These are phyloP conservation scores for Ephestia elutella DNA, from an alignment of 1,140 invertebrate genomes.

Conservation along the genomic window DNA sequence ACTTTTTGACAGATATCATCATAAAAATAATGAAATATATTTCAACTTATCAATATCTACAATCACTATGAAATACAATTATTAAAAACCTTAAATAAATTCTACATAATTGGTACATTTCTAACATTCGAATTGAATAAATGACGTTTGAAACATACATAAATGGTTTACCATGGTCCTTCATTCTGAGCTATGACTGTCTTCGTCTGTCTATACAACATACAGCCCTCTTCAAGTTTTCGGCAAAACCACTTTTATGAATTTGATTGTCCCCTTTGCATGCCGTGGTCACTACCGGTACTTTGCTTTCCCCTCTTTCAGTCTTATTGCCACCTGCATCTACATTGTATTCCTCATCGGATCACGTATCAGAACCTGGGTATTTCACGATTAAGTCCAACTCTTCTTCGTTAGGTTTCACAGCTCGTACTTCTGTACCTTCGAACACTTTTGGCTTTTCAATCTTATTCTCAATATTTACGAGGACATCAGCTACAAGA, in stretches of 20 bases:
- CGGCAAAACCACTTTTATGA: constrained; percentile 55
- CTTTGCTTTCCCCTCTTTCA: constrained; percentile 35
- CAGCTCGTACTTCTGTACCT: constrained; percentile 51
- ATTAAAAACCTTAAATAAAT: background rate
- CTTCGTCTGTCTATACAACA: constrained; percentile 63
- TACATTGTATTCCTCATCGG: constrained; percentile 55
- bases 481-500: constrained; percentile 56
- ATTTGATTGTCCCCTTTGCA: constrained; percentile 53
- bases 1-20: too few species aligned
- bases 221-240: constrained; percentile 60
- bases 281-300: constrained; percentile 28
- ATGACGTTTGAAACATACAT: background rate
- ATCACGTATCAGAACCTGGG: constrained; percentile 71
- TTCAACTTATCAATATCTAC: background rate
- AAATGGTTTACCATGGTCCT: background rate
- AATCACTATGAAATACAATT: background rate
- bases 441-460: constrained; percentile 56
- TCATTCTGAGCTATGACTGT: constrained; percentile 42
- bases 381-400: constrained; percentile 70
- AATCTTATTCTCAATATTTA: constrained; percentile 62
- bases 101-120: background rate
- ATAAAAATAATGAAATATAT: too few species aligned
- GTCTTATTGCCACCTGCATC: constrained; percentile 43
- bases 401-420: constrained; percentile 64
- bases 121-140: background rate